Conservation (phyloP, 2,888 invertebrate genomes). For the Argyra leucocephala region DNA sequence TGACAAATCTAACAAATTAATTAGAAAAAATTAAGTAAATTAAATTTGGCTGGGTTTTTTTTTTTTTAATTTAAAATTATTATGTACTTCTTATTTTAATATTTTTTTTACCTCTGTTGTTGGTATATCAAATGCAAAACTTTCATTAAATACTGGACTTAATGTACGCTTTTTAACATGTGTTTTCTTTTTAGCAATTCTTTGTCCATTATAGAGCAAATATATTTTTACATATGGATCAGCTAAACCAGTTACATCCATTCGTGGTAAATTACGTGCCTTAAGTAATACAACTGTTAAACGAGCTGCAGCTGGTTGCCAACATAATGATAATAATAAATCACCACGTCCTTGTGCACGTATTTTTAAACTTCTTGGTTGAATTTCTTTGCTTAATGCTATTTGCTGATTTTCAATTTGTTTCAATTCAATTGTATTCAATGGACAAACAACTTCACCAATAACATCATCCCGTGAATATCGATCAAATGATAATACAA, state of each 20-base stretch:
- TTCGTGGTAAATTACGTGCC: conserved; percentile 93
- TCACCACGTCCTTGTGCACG: conserved; percentile 90
- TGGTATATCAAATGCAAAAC: conserved; percentile 95
- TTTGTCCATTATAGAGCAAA: conserved; percentile 90
- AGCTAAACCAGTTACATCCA: conserved; percentile 94
- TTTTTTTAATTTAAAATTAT: neutral
- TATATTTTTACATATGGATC: conserved; percentile 97
- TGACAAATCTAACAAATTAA: neutral
- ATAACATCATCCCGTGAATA: conserved; percentile 98
- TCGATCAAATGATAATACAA: conserved; percentile 88
- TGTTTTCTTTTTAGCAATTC: conserved; percentile 97
- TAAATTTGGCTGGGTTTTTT: too few species aligned
- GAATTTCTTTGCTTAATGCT: conserved; percentile 78
- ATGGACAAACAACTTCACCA: conserved; percentile 88
- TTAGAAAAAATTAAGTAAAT: neutral
- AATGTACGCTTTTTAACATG: conserved; percentile 96
- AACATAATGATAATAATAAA: conserved; percentile 88
- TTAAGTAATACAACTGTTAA: conserved; percentile 94
- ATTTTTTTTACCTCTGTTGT: conserved; percentile 48
- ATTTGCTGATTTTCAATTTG: conserved; percentile 69
- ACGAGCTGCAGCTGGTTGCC: conserved; percentile 93
- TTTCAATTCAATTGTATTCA: conserved; percentile 55
- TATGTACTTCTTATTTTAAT: neutral
- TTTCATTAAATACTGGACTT: conserved; percentile 98
- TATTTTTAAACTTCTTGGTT: conserved; percentile 88